Base-by-base conservation (phyloP, 92 coral and sea anemone genomes). In the Paragorgia papillata region DNA sequence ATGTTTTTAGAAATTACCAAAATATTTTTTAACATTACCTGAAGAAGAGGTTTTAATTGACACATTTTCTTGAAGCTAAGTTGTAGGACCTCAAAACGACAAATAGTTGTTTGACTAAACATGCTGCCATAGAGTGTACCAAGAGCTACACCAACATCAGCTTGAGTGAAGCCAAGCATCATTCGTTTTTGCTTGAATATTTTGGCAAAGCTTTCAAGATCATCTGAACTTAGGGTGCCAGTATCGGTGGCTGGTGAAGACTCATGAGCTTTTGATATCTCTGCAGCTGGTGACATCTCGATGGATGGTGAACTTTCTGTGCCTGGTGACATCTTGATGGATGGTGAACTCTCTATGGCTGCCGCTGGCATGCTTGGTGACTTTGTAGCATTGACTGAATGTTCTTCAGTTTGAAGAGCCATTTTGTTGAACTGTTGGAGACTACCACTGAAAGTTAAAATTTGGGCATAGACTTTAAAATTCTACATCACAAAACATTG, bases 41-140 rank as follows among this genome's bases (percentile, higher is more conserved):
- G 84, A 15, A 89, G 68, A 63, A 89, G 43, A 2, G 86, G 86
- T 56, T 89, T 89, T 26, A 89, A 79, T 63, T 84, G 81, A 57
- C 90, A 86, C 95, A 89, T 89, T 79, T 89, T 89, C 76, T 81
- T 89, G 65, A 86, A 79, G 76, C 95, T 89, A 26, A 89, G 83
- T 41, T 89, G 95, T 41, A 89, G 71, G 14, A 88, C 95, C 68
- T 89, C 95, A 63, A 89, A 89, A n/a, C 95, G 88, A 44, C 95
- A 89, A 15, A 89, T 89, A 14, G 88, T 84, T 1, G 95, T 89
- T 73, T 89, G 95, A 56, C 95, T 89, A 34, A 86, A 83, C 73
- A 87, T 76, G 58, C 77, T 89, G 8, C 90, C 88, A 55, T 88
- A 86, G 10, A 89, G 80, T 8, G 69, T 83, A 20, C 95, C 90